Base-by-base conservation (phyloP, 2,797 vertebrate species). In the Gymnoscopelus microlampas region DNA sequence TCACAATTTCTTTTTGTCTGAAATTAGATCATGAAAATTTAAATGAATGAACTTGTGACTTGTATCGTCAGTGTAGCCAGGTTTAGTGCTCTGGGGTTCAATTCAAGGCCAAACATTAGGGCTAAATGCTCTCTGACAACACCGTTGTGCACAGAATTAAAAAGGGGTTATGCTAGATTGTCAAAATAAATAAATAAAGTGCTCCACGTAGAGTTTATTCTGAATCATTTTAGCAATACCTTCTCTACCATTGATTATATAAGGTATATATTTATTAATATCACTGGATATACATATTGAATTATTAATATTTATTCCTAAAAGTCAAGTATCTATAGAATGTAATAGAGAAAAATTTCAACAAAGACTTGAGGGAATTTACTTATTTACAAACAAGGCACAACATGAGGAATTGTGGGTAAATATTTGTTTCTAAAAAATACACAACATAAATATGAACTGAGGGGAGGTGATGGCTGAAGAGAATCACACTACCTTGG, bases 141-240 rank as follows among this genome's bases (percentile, higher is more conserved):
- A 44, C 55, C 23, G 12, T 60, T 12, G 4, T 62, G 19, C 68
- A 71, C 35, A 69, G 74, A 70, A 68, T 78, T 80, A 66, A 71
- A 71, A 88, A 82, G 61, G 62, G 39, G 57, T 76, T 83, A 81
- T 73, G 73, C 84, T 90, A 83, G 87, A 86, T 78, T 86, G 79
- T 84, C 74, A 89, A 93, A 19, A 94, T 93, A 93, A 94, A 94
- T 94, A 93, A 93, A 93, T 93, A 93, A 94, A 93, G 91, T 93
- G 90, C 87, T 91, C 88, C 84, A 86, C 87, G 82, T 85, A 91
- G 83, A 89, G 77, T 77, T 86, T 83, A 82, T 88, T 83, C 83
- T 68, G 53, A 81, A 79, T 85, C 78, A 78, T 59, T 80, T 68
- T 77, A 83, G 74, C 69, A 74, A 78, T 56, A 72, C 63, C 32